A percentile compares a stretch with the other conserved stretches of the same genome.
Evolutionary conservation across 2,888 invertebrate species (phyloP).

Genomic region (Melangyna quadrimaculata): DNA sequence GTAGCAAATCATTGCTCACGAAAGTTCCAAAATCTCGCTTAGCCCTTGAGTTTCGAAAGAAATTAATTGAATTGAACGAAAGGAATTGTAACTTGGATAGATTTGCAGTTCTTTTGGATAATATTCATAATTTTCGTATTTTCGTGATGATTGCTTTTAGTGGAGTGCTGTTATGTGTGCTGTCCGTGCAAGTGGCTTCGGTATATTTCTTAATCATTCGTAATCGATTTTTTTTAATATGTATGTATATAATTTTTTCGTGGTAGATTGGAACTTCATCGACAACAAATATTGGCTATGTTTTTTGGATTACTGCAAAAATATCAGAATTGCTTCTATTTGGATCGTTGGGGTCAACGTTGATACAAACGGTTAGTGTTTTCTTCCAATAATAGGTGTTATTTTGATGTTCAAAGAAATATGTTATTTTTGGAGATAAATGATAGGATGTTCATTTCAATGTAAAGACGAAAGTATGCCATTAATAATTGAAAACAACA

Average conservation of each 20-base stretch:
- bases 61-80: constrained; percentile 72
- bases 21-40: constrained; percentile 36
- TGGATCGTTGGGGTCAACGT: constrained; percentile 72
- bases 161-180: constrained; percentile 75
- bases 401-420: too few species aligned
- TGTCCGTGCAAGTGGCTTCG: constrained; percentile 76
- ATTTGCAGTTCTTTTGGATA: constrained; percentile 74
- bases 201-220: too few species aligned
- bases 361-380: constrained; percentile 72
- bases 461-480: too few species aligned
- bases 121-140: constrained; percentile 75
- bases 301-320: constrained; percentile 72
- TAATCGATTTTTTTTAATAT: too few species aligned
- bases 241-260: too few species aligned
- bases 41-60: constrained; percentile 72
- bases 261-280: constrained; percentile 37
- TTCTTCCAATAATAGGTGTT: neutral
- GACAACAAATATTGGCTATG: constrained; percentile 63
- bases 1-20: neutral
- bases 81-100: constrained; percentile 75
- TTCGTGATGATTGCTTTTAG: constrained; percentile 77
- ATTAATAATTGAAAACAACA: too few species aligned
- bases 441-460: too few species aligned
- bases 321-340: constrained; percentile 73
- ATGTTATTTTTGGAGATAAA: too few species aligned